These are phyloP conservation scores for Actenoides lindsayi DNA, from an alignment of 2,113 vertebrate species.

Conservation along the genomic window DNA sequence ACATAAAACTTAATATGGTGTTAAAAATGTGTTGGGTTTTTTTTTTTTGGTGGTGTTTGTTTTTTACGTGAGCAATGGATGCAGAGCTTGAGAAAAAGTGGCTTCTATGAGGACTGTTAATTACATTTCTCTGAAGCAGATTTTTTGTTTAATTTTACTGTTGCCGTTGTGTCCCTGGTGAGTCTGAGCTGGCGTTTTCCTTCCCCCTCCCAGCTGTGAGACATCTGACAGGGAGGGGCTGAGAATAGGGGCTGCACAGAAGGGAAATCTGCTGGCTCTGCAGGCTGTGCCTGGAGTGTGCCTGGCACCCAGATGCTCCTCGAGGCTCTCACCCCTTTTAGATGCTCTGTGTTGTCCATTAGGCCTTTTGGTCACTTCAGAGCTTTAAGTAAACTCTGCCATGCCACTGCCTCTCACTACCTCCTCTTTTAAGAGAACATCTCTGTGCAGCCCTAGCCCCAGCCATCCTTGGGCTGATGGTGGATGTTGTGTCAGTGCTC, in stretches of 20 bases:
- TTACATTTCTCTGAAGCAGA: conserved; percentile 1
- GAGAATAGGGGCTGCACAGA: background rate
- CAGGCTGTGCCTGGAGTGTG: background rate
- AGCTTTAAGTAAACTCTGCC: background rate
- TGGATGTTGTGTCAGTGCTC: background rate
- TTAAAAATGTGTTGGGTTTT: background rate
- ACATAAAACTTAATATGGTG: conserved; percentile 56
- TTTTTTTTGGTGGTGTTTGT: background rate
- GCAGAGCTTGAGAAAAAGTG: background rate
- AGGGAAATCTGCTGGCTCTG: background rate
- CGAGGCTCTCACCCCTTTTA: background rate
- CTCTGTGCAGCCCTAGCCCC: background rate
- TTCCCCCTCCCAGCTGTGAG: background rate
- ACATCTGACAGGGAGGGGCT: background rate
- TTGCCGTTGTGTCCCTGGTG: background rate
- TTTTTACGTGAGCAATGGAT: background rate
- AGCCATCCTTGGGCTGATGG: background rate
- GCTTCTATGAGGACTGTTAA: conserved; percentile 4
- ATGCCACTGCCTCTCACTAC: background rate
- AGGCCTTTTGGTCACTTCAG: background rate
- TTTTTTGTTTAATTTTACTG: background rate
- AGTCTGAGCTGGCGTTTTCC: background rate
- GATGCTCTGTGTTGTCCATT: background rate
- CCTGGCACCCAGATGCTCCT: background rate
- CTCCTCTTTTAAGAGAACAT: background rate